phyloP scores from a whole-genome alignment of 2,888 invertebrate species.

The Ophraella communa region DNA sequence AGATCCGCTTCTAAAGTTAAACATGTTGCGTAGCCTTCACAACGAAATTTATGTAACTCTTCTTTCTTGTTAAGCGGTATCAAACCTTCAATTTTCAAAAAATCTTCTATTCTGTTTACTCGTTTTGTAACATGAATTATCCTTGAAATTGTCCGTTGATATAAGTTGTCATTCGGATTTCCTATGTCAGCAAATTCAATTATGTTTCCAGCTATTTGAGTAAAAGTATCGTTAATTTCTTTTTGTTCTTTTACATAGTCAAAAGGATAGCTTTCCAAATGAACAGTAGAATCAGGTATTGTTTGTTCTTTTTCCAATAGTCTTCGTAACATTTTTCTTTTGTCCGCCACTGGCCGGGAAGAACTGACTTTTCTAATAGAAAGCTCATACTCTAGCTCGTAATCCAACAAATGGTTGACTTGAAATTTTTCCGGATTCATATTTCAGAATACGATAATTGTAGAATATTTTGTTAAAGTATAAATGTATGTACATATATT shows the following conservation, averaged over 20 bases:
- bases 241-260: not conserved
- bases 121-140: not conserved
- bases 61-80: too few species aligned
- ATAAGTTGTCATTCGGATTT: not conserved
- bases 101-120: not conserved
- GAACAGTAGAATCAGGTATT: not conserved
- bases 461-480: too few species aligned
- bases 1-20: too few species aligned
- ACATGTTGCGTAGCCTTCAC: too few species aligned
- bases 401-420: slow-evolving; percentile 10
- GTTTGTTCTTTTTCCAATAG: slow-evolving; percentile 19
- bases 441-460: too few species aligned
- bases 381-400: not conserved
- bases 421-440: slow-evolving; percentile 13
- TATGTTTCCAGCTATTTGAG: not conserved
- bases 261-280: not conserved
- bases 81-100: not conserved
- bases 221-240: not conserved
- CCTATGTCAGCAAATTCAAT: not conserved
- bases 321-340: slow-evolving; percentile 19
- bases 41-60: too few species aligned
- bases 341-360: not conserved
- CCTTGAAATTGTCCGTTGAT: not conserved
- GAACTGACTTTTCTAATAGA: not conserved
- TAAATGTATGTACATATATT: too few species aligned